phyloP scores from a whole-genome alignment of 2,113 vertebrate species.

The Stercorarius parasiticus region DNA sequence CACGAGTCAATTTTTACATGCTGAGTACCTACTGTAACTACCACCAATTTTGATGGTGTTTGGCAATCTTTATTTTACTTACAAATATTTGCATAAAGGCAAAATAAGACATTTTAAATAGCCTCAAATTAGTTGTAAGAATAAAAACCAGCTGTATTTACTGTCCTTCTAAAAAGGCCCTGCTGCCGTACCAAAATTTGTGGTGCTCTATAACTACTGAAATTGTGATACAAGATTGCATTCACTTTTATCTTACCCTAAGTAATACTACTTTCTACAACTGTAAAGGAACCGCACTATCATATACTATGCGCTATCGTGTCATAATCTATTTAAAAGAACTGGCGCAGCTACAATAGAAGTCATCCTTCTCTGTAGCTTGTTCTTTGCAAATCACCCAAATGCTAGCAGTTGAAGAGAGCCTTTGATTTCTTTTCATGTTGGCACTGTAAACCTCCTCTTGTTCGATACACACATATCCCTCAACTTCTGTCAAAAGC shows the following conservation, averaged over 20 bases:
- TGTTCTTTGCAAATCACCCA: constrained; percentile 70
- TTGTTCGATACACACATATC: constrained; percentile 51
- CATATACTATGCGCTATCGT: constrained; percentile 44
- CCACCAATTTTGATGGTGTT: constrained; percentile 11
- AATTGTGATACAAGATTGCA: constrained; percentile 59
- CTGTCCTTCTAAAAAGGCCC: constrained; percentile 27
- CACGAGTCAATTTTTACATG: neutral
- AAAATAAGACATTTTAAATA: constrained; percentile 59
- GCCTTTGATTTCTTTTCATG: constrained; percentile 65
- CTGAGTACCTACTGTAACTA: constrained; percentile 22
- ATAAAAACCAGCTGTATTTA: constrained; percentile 57
- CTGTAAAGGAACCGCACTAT: constrained; percentile 58
- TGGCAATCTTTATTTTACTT: constrained; percentile 65
- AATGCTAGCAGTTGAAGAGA: constrained; percentile 60
- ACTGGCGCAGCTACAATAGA: constrained; percentile 66
- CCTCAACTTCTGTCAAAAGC: constrained; percentile 78
- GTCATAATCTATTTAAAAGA: constrained; percentile 67
- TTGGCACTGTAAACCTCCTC: constrained; percentile 36
- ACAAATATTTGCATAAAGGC: constrained; percentile 41
- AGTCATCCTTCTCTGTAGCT: constrained; percentile 52
- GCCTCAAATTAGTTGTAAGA: constrained; percentile 52
- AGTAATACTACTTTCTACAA: constrained; percentile 63
- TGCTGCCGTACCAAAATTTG: constrained; percentile 58
- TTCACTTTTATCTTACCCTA: constrained; percentile 72
- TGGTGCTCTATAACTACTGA: constrained; percentile 45